Conservation (phyloP, 2,888 invertebrate genomes). For the Watsonalla binaria region DNA sequence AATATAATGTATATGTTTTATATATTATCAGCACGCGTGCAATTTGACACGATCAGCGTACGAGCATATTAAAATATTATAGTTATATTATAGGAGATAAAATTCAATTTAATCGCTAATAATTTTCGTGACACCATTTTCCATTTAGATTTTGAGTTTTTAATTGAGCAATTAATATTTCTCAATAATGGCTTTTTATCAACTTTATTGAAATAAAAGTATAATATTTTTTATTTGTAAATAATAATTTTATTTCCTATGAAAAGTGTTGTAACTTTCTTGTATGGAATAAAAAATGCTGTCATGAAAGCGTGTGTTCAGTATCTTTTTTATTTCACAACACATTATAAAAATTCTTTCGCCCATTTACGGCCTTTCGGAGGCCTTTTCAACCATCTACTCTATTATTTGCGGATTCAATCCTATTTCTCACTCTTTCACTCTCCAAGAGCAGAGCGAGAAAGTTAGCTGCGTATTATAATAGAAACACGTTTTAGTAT, state of each 20-base stretch:
- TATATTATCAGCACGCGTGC: slow-evolving; percentile 65
- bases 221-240: slow-evolving; percentile 3
- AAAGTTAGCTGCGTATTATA: slow-evolving; percentile 37
- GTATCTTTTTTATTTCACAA: slow-evolving; percentile 61
- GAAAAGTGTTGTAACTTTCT: no score
- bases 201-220: neutral
- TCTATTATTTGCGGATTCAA: slow-evolving; percentile 11
- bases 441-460: slow-evolving; percentile 37
- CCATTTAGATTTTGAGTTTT: slow-evolving; percentile 26
- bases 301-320: slow-evolving; percentile 47
- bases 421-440: slow-evolving; percentile 29
- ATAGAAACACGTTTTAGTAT: slow-evolving; percentile 57
- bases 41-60: slow-evolving; percentile 68
- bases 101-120: slow-evolving; percentile 55
- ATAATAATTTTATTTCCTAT: neutral
- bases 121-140: slow-evolving; percentile 53
- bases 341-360: slow-evolving; percentile 69
- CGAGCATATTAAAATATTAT: slow-evolving; percentile 64
- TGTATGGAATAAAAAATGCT: slow-evolving; percentile 36
- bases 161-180: slow-evolving; percentile 52
- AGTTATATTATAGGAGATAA: slow-evolving; percentile 54
- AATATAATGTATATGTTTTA: slow-evolving; percentile 22
- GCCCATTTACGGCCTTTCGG: slow-evolving; percentile 42
- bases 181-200: neutral
- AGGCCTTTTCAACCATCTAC: slow-evolving; percentile 32